These are phyloP conservation scores for Helicorthomorpha holstii DNA, from an alignment of 1,140 invertebrate genomes.

Conservation along the genomic window DNA sequence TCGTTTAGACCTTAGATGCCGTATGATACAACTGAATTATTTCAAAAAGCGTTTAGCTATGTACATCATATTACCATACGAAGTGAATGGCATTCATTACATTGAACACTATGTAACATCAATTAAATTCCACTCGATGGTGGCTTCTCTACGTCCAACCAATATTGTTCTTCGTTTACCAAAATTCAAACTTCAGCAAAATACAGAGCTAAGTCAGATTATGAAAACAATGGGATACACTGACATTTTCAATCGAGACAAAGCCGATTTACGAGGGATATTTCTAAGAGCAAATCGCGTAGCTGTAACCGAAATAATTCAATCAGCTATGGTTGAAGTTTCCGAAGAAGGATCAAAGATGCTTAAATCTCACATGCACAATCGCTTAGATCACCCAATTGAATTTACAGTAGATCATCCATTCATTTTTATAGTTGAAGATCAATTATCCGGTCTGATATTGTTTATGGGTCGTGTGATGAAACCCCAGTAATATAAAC, in stretches of 20 bases:
- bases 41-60: slow-evolving; percentile 67
- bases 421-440: background rate
- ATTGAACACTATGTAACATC: no score
- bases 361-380: background rate
- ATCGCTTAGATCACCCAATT: background rate
- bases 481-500: background rate
- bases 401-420: background rate
- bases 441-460: background rate
- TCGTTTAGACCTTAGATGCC: slow-evolving; percentile 40
- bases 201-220: slow-evolving; percentile 40
- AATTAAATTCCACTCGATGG: slow-evolving; percentile 12
- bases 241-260: slow-evolving; percentile 36
- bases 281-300: slow-evolving; percentile 62
- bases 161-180: slow-evolving; percentile 60
- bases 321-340: no score
- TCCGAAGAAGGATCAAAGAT: slow-evolving; percentile 34
- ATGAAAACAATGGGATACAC: slow-evolving; percentile 44
- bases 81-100: slow-evolving; percentile 5
- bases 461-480: background rate
- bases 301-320: slow-evolving; percentile 38
- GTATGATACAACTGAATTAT: slow-evolving; percentile 71
- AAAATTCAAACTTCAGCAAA: slow-evolving; percentile 59
- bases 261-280: slow-evolving; percentile 42
- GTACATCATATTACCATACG: slow-evolving; percentile 31
- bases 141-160: slow-evolving; percentile 11